Evolutionary conservation across 2,888 invertebrate genomes (phyloP).

Genomic region (Hylaea fasciaria): DNA sequence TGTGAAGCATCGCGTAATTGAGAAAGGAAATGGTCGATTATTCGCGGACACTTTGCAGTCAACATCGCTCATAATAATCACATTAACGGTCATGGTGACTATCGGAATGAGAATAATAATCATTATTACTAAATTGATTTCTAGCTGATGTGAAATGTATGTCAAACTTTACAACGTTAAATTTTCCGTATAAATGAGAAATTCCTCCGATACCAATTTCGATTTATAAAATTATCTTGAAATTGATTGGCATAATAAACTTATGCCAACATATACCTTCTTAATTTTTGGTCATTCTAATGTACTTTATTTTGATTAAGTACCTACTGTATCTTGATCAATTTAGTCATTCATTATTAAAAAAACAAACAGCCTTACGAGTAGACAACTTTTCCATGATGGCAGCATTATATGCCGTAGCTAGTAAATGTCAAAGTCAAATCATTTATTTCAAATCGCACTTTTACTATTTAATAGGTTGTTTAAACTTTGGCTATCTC

Average conservation of each 20-base stretch:
- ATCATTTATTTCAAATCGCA: too few species aligned
- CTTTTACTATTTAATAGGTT: too few species aligned
- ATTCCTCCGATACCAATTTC: background rate
- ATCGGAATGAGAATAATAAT: background rate
- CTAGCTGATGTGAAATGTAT: background rate
- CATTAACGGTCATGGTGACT: background rate
- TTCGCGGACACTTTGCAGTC: conserved; percentile 3
- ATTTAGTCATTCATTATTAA: too few species aligned
- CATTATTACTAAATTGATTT: background rate
- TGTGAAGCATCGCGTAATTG: conserved; percentile 21
- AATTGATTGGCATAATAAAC: background rate
- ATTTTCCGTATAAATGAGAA: background rate
- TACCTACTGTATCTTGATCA: too few species aligned
- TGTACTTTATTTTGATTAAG: too few species aligned
- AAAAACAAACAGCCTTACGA: too few species aligned
- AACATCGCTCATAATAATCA: background rate
- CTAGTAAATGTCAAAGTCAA: too few species aligned
- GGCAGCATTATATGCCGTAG: too few species aligned
- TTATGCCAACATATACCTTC: background rate
- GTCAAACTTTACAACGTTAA: background rate
- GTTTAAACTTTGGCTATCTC: too few species aligned
- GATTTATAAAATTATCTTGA: background rate
- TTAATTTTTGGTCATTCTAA: too few species aligned
- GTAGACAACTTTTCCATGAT: too few species aligned
- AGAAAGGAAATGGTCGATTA: conserved; percentile 28